These are phyloP conservation scores for Cryptosula pallasiana DNA, from an alignment of 2,888 invertebrate genomes.

Conservation along the genomic window DNA sequence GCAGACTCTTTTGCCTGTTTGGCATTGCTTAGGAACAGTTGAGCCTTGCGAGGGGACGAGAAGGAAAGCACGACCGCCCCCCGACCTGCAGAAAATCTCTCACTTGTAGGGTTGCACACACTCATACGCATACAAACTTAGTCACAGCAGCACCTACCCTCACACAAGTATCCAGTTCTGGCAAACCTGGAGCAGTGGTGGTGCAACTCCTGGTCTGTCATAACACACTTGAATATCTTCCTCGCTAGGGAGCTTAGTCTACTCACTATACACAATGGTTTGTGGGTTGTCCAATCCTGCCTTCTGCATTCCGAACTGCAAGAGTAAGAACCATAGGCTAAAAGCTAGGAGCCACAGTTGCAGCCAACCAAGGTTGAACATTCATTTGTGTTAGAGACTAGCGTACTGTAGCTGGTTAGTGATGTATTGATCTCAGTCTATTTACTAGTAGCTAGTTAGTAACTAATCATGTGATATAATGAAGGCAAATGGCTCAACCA, in stretches of 20 bases:
- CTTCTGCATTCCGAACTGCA: constrained; percentile 9
- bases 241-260: constrained; percentile 12
- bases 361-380: too few relatives aligned
- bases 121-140: too few relatives aligned
- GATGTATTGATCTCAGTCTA: too few relatives aligned
- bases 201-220: constrained; percentile 22
- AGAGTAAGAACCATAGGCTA: too few relatives aligned
- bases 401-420: too few relatives aligned
- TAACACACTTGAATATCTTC: constrained; percentile 22
- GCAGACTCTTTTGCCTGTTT: constrained; percentile 20
- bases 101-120: too few relatives aligned
- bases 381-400: too few relatives aligned
- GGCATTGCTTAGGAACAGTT: constrained; percentile 18
- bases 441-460: too few relatives aligned
- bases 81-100: neutral
- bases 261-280: constrained; percentile 17
- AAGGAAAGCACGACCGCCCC: constrained; percentile 19
- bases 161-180: constrained; percentile 14
- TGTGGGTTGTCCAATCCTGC: constrained; percentile 12
- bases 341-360: too few relatives aligned
- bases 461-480: too few relatives aligned
- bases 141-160: constrained; percentile 1
- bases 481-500: too few relatives aligned
- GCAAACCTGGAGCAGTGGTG: constrained; percentile 22
- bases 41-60: constrained; percentile 11